Conservation (phyloP, 2,888 invertebrate species). For the Troglohyphantes excavatus region DNA sequence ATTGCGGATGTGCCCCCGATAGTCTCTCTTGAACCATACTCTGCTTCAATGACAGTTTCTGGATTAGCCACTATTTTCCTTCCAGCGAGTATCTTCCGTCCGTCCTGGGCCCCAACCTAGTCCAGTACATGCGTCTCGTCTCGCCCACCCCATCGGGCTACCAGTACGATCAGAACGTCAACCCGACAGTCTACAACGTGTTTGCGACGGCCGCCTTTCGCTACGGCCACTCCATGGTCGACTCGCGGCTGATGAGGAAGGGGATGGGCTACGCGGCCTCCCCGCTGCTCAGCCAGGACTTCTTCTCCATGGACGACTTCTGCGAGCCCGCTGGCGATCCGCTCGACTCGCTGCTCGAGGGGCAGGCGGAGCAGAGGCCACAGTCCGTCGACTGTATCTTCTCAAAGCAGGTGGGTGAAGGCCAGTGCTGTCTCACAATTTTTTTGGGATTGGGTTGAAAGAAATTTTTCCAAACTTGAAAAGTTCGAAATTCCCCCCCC, state of each 20-base stretch:
- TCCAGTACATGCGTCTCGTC: background rate
- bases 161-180: slow-evolving; percentile 91
- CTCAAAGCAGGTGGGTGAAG: slow-evolving; percentile 85
- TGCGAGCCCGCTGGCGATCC: slow-evolving; percentile 93
- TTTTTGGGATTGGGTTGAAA: too few relatives aligned
- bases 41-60: too few relatives aligned
- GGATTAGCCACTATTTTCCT: too few relatives aligned
- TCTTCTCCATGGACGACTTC: slow-evolving; percentile 88
- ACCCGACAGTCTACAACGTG: slow-evolving; percentile 93
- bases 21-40: too few relatives aligned
- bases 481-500: too few relatives aligned
- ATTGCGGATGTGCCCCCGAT: too few relatives aligned
- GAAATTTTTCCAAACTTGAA: too few relatives aligned
- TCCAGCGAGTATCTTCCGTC: slow-evolving; percentile 51
- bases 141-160: slow-evolving; percentile 88
- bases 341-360: slow-evolving; percentile 94
- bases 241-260: slow-evolving; percentile 83
- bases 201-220: slow-evolving; percentile 95
- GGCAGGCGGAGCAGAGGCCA: slow-evolving; percentile 94
- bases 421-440: too few relatives aligned
- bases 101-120: slow-evolving; percentile 29
- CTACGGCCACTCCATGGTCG: slow-evolving; percentile 94
- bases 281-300: slow-evolving; percentile 84
- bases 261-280: slow-evolving; percentile 86
- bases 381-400: slow-evolving; percentile 97